Base-by-base conservation (phyloP, 1,140 invertebrate genomes). In the Armadillidium nasatum region DNA sequence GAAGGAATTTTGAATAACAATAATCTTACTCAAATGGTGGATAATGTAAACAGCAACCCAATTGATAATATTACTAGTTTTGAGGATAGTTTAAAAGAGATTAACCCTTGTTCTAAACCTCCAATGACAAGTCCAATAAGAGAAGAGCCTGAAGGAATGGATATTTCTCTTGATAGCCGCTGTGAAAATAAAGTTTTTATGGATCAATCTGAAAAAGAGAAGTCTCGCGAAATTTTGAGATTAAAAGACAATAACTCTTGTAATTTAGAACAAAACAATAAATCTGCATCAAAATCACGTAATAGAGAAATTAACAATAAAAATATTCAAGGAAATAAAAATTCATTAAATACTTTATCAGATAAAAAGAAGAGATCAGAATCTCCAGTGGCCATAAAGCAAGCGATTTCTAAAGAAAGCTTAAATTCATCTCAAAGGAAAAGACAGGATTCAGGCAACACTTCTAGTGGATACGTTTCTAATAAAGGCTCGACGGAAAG, bases 11-110 rank as follows among this genome's bases (percentile, higher is more conserved):
- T 60, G 50, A 60, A 60, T 60, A 79, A 76, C 13, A 79, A 78
- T 66, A 76, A 72, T 15, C 21, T 71, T 22, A 72, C 76, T 33
- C 33, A 46, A 21, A 68, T 70, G 50, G 54, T 75, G 22, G 60
- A 78, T 45, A 75, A 79, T 66, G 76, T 78, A 46, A 79, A 78
- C 44, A 76, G 72, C 50, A 54, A 75, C 67, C 60, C 81, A 4
- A 71, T 71, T 60, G 82, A 83, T 9, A 83, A 80, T 78, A 81
- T 79, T 21, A 78, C 79, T 11, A 80, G 81, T 67, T 84, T 83
- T 71, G 84, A 84, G 67, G 83, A 85, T 76, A 84, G 83, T 78
- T 79, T 84, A 45, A 85, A 85, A 15, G 82, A 83, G 69, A 80
- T 76, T 10, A 77, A 79, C 71, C 80, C 80, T n/a, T 81, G 80